phyloP scores from a whole-genome alignment of 2,113 vertebrate genomes.

The Aegithalos caudatus region DNA sequence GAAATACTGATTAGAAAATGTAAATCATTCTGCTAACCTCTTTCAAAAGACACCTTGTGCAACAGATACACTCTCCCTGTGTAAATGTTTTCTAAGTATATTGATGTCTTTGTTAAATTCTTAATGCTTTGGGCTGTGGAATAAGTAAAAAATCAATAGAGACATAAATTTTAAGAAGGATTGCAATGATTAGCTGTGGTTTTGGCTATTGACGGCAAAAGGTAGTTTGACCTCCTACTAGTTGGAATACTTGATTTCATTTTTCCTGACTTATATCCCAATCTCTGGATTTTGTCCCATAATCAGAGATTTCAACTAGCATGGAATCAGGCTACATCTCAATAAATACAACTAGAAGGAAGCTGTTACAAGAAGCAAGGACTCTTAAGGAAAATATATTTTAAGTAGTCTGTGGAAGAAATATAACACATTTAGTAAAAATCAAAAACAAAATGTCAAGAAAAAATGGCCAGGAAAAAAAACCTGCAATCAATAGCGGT shows the following conservation, averaged over 20 bases:
- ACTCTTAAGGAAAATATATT: not conserved
- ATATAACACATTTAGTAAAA: not conserved
- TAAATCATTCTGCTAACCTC: not conserved
- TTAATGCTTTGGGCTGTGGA: conserved; percentile 3
- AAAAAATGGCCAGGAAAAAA: not conserved
- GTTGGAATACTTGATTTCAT: not conserved
- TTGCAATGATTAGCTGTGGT: not conserved
- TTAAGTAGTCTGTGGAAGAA: not conserved
- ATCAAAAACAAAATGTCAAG: not conserved
- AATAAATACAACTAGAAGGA: not conserved
- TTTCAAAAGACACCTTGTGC: not conserved
- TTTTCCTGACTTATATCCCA: not conserved
- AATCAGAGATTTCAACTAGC: not conserved
- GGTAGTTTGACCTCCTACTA: not conserved
- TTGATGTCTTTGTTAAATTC: conserved; percentile 20
- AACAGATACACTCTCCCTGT: not conserved
- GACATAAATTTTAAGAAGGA: not conserved
- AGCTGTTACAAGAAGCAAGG: not conserved
- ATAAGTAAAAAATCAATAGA: conserved; percentile 7
- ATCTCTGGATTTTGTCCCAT: not conserved
- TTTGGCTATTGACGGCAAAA: not conserved
- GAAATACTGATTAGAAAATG: not conserved
- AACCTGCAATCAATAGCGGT: not conserved
- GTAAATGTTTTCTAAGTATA: not conserved
- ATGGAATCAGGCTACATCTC: not conserved